Conservation (phyloP, 2,888 invertebrate genomes). For the Dimorphilus gyrociliatus region DNA sequence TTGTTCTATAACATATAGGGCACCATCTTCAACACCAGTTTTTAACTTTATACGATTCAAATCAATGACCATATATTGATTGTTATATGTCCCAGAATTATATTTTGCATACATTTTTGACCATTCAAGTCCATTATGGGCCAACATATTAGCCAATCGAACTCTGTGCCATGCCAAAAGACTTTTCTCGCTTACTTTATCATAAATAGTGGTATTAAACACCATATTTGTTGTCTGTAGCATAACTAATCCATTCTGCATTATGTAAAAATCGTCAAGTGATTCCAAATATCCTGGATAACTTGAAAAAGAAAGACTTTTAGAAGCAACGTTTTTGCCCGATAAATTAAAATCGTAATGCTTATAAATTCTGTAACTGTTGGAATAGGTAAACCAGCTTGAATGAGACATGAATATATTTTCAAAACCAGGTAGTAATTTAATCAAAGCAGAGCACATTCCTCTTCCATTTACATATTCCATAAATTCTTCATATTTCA, state of each 20-base stretch:
- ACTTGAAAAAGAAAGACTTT: conserved; percentile 26
- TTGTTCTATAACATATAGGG: conserved; percentile 34
- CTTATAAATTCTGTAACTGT: conserved; percentile 31
- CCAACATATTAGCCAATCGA: conserved; percentile 31
- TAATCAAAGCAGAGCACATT: conserved; percentile 26
- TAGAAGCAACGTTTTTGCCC: conserved; percentile 17
- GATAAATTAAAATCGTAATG: conserved; percentile 27
- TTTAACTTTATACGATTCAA: conserved; percentile 21
- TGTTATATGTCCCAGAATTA: conserved; percentile 36
- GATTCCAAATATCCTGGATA: conserved; percentile 33
- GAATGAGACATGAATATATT: conserved; percentile 32
- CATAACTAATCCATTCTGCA: conserved; percentile 26
- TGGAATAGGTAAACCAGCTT: conserved; percentile 29
- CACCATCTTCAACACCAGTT: conserved; percentile 17
- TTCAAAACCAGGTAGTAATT: conserved; percentile 30
- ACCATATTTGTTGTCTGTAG: conserved; percentile 32
- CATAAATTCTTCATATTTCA: conserved; percentile 14
- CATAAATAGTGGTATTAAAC: conserved; percentile 22
- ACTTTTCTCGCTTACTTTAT: conserved; percentile 18
- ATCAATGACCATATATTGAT: conserved; percentile 36
- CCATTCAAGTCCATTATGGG: conserved; percentile 27
- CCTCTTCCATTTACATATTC: conserved; percentile 15
- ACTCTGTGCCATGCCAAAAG: conserved; percentile 33
- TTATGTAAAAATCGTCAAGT: conserved; percentile 30
- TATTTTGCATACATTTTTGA: conserved; percentile 15